Conservation (phyloP, 2,797 vertebrate genomes). For the Mycteria americana region DNA sequence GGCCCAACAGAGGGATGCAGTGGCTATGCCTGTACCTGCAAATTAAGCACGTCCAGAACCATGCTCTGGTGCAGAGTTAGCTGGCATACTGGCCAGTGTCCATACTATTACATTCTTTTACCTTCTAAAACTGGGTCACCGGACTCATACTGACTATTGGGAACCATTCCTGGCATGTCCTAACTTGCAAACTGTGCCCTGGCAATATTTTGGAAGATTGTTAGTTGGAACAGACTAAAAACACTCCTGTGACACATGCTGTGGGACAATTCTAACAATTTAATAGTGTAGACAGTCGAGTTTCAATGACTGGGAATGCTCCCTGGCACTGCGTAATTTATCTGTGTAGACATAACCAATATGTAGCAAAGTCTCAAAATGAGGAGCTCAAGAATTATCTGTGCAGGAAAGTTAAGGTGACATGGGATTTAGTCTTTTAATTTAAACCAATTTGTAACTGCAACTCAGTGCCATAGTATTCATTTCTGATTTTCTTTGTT, state of each 20-base stretch:
- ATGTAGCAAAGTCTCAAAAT: background rate
- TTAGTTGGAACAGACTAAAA: conserved; percentile 13
- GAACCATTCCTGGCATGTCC: conserved; percentile 7
- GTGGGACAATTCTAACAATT: conserved; percentile 24
- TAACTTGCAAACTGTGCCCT: conserved; percentile 4
- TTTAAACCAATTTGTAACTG: background rate
- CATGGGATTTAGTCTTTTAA: background rate
- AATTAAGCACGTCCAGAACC: background rate
- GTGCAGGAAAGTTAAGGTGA: background rate
- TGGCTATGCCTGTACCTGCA: background rate
- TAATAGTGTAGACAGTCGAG: background rate
- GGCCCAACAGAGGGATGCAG: background rate
- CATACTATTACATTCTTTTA: background rate
- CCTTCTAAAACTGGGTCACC: background rate
- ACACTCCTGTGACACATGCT: conserved; percentile 19
- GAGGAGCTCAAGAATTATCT: background rate
- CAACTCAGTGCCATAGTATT: background rate
- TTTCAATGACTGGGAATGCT: background rate
- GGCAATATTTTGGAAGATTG: conserved; percentile 10
- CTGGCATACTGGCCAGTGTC: background rate
- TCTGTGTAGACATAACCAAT: background rate
- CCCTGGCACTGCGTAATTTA: background rate
- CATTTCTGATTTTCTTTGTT: background rate
- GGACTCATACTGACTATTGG: background rate
- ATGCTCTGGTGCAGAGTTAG: background rate